Evolutionary conservation across 1,140 invertebrate genomes (phyloP).

Genomic region (Drosophila gunungcola): DNA sequence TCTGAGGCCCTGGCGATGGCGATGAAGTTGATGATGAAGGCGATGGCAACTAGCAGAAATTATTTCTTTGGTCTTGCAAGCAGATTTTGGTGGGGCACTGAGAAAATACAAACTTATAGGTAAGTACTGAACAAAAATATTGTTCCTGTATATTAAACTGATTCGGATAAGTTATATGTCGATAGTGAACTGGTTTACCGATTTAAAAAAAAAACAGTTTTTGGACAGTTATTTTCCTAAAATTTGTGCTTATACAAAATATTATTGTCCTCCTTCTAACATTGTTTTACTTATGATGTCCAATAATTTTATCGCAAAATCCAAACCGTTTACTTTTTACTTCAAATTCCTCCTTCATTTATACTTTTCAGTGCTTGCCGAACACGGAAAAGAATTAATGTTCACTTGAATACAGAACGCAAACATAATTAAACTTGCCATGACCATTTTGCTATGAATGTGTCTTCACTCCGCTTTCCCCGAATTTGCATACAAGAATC

Average conservation of each 20-base stretch:
- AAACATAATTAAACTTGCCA: conserved; percentile 82
- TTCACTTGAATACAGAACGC: conserved; percentile 61
- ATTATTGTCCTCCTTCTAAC: no score
- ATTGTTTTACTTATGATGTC: no score
- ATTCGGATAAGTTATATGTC: no score
- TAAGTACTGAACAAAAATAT: neutral
- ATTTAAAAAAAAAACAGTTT: no score
- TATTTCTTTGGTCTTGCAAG: conserved; percentile 28
- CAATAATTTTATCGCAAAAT: no score
- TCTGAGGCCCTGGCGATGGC: conserved; percentile 19
- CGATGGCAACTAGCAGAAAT: conserved; percentile 29
- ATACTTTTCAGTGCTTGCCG: conserved; percentile 30
- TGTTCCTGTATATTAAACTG: no score
- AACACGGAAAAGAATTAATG: conserved; percentile 68
- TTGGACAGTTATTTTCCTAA: no score
- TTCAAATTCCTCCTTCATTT: neutral
- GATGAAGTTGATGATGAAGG: conserved; percentile 49
- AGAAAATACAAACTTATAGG: conserved; percentile 4
- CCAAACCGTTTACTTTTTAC: no score
- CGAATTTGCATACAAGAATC: conserved; percentile 3
- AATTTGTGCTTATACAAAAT: no score
- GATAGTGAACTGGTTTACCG: no score
- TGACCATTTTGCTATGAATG: conserved; percentile 48
- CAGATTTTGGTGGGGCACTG: conserved; percentile 48
- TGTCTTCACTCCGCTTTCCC: conserved; percentile 11